Evolutionary conservation across 92 coral and sea anemone genomes (phyloP).

Genomic region (Phymanthus crucifer): DNA sequence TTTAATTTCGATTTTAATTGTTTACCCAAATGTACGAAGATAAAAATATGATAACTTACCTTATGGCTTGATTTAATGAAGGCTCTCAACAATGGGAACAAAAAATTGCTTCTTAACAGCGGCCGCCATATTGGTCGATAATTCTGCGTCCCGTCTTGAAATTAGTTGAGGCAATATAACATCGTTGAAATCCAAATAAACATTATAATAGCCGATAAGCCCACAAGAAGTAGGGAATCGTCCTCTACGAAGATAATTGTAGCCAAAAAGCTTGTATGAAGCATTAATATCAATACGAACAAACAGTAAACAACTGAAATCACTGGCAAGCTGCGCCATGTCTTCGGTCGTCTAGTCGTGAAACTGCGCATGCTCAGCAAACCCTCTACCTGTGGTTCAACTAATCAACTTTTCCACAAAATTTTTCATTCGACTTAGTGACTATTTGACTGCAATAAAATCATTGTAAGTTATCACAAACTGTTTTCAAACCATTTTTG

Average conservation of each 20-base stretch:
- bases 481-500: too few species aligned
- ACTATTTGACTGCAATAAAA: too few species aligned
- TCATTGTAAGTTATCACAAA: too few species aligned
- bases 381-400: too few species aligned
- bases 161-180: background rate
- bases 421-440: too few species aligned
- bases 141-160: conserved; percentile 1
- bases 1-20: background rate
- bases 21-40: conserved; percentile 2
- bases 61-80: conserved; percentile 1
- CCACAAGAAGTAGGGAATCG: background rate
- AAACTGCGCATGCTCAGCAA: too few species aligned
- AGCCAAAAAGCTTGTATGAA: background rate
- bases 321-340: background rate
- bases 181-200: background rate
- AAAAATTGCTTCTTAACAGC: background rate
- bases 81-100: conserved; percentile 2
- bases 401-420: too few species aligned
- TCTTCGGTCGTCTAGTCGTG: too few species aligned
- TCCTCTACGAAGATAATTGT: background rate
- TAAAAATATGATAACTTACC: conserved; percentile 4
- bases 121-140: conserved; percentile 3
- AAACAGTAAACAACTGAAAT: background rate
- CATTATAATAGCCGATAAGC: background rate
- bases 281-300: too few species aligned